Conservation (phyloP, 2,888 invertebrate species). For the Cryptus viduatorius region DNA sequence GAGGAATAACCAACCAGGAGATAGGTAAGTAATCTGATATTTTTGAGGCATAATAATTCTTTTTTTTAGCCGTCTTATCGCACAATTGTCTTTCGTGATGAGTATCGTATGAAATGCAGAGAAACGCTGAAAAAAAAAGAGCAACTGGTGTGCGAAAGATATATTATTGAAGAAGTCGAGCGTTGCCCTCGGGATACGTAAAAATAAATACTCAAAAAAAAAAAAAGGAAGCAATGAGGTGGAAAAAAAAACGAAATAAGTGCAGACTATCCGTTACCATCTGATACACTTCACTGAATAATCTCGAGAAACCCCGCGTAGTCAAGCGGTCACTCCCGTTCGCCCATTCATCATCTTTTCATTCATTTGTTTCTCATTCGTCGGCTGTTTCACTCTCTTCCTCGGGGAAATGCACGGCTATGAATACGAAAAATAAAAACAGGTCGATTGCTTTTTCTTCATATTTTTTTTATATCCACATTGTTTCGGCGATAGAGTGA, state of each 20-base stretch:
- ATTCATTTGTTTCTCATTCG: slow-evolving; percentile 36
- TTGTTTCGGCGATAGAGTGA: neutral
- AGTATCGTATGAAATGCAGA: neutral
- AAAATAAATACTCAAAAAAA: too few relatives aligned
- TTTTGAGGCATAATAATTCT: neutral
- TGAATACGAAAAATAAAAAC: slow-evolving; percentile 24
- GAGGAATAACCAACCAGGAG: slow-evolving; percentile 82
- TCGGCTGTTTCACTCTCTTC: slow-evolving; percentile 15
- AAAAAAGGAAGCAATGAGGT: too few relatives aligned
- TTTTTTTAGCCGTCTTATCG: neutral
- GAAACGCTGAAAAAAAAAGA: neutral
- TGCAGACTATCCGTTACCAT: slow-evolving; percentile 42
- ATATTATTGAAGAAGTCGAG: too few relatives aligned
- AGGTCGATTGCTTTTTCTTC: neutral
- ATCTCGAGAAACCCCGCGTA: neutral
- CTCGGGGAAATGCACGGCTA: neutral
- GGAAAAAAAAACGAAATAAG: neutral
- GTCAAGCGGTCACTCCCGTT: slow-evolving; percentile 1
- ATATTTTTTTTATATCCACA: slow-evolving; percentile 10
- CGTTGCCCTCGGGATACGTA: too few relatives aligned
- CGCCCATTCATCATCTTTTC: slow-evolving; percentile 45
- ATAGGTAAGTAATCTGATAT: slow-evolving; percentile 79
- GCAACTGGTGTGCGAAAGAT: neutral
- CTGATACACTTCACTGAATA: slow-evolving; percentile 46
- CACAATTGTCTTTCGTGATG: neutral